phyloP scores from a whole-genome alignment of 2,113 vertebrate species.

The Crotalus helleri region DNA sequence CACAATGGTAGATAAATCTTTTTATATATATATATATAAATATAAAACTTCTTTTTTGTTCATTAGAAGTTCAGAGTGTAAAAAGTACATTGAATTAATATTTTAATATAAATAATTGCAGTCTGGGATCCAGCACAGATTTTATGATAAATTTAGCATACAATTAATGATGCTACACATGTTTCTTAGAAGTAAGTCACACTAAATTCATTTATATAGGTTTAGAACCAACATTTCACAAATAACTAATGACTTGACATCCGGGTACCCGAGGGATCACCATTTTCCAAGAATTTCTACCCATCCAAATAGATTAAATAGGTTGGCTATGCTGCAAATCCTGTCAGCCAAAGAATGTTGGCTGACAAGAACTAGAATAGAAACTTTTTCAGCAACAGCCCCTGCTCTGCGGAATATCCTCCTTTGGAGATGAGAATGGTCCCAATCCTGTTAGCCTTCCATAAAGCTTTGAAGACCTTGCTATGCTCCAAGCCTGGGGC shows the following conservation, averaged over 20 bases:
- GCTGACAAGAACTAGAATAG: neutral
- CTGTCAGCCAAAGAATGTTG: neutral
- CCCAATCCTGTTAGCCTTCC: neutral
- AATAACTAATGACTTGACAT: neutral
- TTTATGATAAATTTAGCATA: neutral
- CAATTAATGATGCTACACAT: neutral
- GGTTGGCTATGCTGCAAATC: neutral
- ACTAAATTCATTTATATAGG: neutral
- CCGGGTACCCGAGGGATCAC: neutral
- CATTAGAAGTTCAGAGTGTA: neutral
- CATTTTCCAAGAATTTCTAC: neutral
- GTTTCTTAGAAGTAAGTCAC: neutral
- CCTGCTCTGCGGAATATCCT: neutral
- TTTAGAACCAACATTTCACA: neutral
- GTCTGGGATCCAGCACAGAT: neutral
- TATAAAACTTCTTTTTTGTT: neutral
- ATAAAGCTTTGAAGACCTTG: neutral
- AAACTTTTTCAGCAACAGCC: neutral
- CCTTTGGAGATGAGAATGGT: neutral
- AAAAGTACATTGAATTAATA: neutral
- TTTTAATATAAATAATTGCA: neutral
- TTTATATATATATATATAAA: neutral
- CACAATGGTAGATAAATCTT: conserved; percentile 85
- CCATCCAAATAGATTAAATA: neutral
- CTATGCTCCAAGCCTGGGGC: neutral